These are phyloP conservation scores for Eutolmus rufibarbis DNA, from an alignment of 2,888 invertebrate genomes.

Conservation along the genomic window DNA sequence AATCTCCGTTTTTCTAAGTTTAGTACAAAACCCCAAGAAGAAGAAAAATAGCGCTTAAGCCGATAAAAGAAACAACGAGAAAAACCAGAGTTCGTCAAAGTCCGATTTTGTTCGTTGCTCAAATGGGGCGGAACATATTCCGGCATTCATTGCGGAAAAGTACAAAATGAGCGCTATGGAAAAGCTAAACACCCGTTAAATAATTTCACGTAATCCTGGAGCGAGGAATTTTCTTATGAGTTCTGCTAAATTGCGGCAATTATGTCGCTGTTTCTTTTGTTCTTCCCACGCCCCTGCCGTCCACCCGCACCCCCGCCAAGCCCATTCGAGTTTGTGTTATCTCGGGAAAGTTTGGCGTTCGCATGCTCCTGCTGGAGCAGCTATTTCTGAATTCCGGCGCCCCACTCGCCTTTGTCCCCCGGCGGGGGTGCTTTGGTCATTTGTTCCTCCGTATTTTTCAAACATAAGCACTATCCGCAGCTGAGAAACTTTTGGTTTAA, in stretches of 20 bases:
- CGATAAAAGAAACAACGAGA: neutral
- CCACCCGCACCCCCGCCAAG: too few relatives aligned
- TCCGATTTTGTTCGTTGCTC: neutral
- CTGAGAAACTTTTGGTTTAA: constrained; percentile 9
- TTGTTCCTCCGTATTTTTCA: neutral
- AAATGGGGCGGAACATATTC: neutral
- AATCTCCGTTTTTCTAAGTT: too few relatives aligned
- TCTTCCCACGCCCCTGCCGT: neutral
- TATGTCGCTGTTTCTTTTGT: constrained; percentile 30
- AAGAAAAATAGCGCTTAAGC: neutral
- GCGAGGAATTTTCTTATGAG: constrained; percentile 29
- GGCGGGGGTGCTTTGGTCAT: neutral
- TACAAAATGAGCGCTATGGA: neutral
- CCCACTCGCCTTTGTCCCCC: neutral
- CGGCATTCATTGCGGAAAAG: neutral
- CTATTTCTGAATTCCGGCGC: neutral
- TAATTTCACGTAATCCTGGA: constrained; percentile 27
- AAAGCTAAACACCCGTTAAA: constrained; percentile 15
- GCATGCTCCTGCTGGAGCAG: neutral
- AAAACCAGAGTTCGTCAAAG: neutral
- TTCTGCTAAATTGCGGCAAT: constrained; percentile 34
- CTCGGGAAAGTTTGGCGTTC: constrained; percentile 19
- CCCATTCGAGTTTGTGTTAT: constrained; percentile 1
- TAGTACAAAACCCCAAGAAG: neutral
- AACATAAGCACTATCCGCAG: neutral